These are phyloP conservation scores for Gari tellinella DNA, from an alignment of 2,888 invertebrate genomes.

Conservation along the genomic window DNA sequence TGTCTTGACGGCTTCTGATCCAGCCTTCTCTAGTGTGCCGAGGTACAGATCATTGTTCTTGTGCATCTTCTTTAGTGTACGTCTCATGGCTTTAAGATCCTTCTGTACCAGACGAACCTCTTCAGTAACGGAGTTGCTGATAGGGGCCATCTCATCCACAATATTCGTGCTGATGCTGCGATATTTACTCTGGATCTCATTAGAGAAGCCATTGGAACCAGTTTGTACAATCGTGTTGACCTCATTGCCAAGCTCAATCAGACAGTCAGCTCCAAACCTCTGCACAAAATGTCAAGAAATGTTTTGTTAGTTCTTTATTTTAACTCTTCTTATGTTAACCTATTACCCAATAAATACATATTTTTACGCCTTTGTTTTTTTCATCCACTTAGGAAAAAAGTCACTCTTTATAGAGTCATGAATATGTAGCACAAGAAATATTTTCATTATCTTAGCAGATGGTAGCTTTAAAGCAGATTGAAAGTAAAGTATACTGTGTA, in stretches of 20 bases:
- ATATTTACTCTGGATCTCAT: constrained; percentile 66
- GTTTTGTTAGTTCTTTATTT: too few species aligned
- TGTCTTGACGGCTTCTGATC: constrained; percentile 38
- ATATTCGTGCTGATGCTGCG: constrained; percentile 63
- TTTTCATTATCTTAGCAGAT: too few species aligned
- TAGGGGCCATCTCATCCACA: constrained; percentile 63
- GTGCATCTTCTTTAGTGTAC: constrained; percentile 66
- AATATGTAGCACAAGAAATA: too few species aligned
- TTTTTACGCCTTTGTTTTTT: too few species aligned
- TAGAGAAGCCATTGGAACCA: constrained; percentile 41
- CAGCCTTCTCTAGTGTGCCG: constrained; percentile 60
- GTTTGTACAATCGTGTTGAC: constrained; percentile 44
- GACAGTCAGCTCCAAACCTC: constrained; percentile 43
- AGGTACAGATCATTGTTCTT: constrained; percentile 68
- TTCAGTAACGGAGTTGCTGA: constrained; percentile 50
- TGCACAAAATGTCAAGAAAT: too few species aligned
- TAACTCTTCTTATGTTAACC: too few species aligned
- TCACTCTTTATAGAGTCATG: too few species aligned
- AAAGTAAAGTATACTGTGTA: too few species aligned
- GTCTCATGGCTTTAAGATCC: constrained; percentile 58
- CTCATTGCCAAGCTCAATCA: constrained; percentile 48
- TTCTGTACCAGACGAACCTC: constrained; percentile 54
- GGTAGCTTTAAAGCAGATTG: too few species aligned
- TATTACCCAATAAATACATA: too few species aligned
- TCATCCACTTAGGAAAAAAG: too few species aligned